These are phyloP conservation scores for Mesorhabditis spiculigera DNA, from an alignment of 2,888 invertebrate species.

Conservation along the genomic window DNA sequence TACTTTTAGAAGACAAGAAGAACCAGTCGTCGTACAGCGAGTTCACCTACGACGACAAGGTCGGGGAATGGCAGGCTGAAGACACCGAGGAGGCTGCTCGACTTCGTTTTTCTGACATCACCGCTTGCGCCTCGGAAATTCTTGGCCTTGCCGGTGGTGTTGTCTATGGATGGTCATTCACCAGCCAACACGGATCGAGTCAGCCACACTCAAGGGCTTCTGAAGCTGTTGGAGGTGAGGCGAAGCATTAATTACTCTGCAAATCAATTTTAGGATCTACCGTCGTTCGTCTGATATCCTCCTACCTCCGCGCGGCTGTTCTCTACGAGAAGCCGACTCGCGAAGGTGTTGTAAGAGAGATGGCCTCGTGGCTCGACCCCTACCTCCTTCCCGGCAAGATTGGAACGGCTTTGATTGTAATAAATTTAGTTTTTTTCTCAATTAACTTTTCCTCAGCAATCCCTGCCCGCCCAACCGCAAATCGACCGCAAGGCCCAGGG, in stretches of 20 bases:
- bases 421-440: neutral
- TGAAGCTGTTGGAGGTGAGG: neutral
- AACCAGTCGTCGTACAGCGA: neutral
- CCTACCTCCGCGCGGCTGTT: neutral
- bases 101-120: neutral
- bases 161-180: neutral
- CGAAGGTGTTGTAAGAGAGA: neutral
- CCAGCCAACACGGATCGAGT: neutral
- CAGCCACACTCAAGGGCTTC: neutral
- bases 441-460: neutral
- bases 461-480: neutral
- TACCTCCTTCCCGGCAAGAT: neutral
- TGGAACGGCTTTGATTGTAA: neutral
- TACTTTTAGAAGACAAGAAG: neutral
- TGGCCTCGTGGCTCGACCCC: neutral
- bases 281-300: neutral
- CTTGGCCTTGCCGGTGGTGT: neutral
- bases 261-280: neutral
- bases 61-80: neutral
- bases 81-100: neutral
- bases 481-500: conserved; percentile 2
- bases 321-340: conserved; percentile 3
- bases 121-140: neutral
- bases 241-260: neutral
- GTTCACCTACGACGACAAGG: neutral